phyloP scores from a whole-genome alignment of 1,140 invertebrate genomes.

The Psilanteris sp. region DNA sequence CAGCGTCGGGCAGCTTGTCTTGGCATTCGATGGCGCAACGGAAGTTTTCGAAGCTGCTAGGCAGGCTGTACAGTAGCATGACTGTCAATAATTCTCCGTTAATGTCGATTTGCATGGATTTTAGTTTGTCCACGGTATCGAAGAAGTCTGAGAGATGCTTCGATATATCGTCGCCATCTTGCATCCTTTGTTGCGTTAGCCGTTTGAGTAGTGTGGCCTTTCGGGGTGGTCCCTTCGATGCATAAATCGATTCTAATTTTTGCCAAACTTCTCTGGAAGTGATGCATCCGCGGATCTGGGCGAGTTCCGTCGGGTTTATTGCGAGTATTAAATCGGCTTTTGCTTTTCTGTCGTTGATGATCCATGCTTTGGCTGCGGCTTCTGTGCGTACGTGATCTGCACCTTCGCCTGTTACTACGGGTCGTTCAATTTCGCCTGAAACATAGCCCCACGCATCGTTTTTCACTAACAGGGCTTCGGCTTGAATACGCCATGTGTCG shows the following conservation, averaged over 20 bases:
- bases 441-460: conserved; percentile 31
- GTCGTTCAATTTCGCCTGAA: conserved; percentile 10
- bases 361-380: conserved; percentile 11
- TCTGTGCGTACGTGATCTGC: not conserved
- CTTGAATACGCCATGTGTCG: conserved; percentile 25
- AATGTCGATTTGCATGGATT: conserved; percentile 10
- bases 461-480: conserved; percentile 8
- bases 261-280: no score
- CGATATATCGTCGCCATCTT: no score
- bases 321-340: not conserved
- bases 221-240: no score
- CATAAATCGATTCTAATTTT: no score
- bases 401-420: conserved; percentile 11
- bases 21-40: conserved; percentile 14
- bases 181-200: not conserved
- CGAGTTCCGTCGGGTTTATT: no score
- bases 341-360: conserved; percentile 4
- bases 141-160: not conserved
- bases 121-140: conserved; percentile 10
- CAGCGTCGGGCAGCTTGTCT: conserved; percentile 10
- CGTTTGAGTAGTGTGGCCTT: no score
- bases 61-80: conserved; percentile 21
- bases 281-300: no score
- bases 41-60: conserved; percentile 21
- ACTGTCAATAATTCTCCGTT: conserved; percentile 10